Percentiles rank a stretch among this genome's conserved stretches.
Conservation (phyloP, 2,113 vertebrate genomes). For the Oryctolagus cuniculus region DNA sequence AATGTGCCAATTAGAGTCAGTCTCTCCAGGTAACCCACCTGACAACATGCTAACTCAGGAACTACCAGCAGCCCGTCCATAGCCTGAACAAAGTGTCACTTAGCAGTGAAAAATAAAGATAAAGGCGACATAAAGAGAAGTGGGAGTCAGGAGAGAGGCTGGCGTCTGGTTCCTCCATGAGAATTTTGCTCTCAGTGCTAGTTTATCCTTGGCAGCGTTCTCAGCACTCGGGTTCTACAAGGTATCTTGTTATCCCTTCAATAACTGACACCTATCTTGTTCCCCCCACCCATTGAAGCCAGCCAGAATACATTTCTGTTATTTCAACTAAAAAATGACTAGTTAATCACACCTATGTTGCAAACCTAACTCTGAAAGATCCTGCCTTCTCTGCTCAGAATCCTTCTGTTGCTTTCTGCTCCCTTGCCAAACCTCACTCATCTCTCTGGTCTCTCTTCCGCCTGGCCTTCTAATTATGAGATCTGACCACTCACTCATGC, state of each 20-base stretch:
- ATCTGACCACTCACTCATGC: neutral
- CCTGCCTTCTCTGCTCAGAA: neutral
- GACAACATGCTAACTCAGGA: neutral
- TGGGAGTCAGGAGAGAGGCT: neutral
- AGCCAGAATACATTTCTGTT: neutral
- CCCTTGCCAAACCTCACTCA: neutral
- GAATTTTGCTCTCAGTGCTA: neutral
- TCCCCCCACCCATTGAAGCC: neutral
- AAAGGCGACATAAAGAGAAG: neutral
- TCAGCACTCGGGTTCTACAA: neutral
- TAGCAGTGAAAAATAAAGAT: neutral
- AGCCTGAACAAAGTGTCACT: neutral
- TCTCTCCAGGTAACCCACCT: neutral
- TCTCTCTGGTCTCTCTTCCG: neutral
- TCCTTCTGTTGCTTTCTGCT: neutral
- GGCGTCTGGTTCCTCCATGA: neutral
- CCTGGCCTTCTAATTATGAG: neutral
- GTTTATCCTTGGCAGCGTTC: neutral
- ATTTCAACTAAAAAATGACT: neutral
- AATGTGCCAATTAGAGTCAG: neutral
- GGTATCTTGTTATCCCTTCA: neutral
- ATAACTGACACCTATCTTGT: neutral
- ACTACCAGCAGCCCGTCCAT: neutral
- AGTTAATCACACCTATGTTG: neutral
- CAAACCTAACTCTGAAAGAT: neutral